These are phyloP conservation scores for Dissostichus mawsoni DNA, from an alignment of 2,113 vertebrate genomes.

Conservation along the genomic window DNA sequence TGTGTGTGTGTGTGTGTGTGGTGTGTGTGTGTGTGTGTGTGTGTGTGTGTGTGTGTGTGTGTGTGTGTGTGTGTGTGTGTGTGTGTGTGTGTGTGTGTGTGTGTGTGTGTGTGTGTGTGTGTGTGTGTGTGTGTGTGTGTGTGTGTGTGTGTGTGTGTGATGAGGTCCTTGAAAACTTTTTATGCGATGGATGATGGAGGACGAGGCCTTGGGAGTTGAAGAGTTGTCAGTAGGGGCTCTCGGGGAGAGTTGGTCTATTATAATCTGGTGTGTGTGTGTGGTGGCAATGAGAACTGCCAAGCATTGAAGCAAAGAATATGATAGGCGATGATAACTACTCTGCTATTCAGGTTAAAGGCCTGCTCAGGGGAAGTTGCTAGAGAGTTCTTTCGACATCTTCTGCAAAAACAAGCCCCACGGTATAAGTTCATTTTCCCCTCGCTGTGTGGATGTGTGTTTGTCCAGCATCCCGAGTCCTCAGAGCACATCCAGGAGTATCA, in stretches of 20 bases:
- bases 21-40: conserved; percentile 48
- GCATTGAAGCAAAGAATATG: not conserved
- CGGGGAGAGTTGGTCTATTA: conserved; percentile 39
- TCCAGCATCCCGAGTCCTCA: conserved; percentile 80
- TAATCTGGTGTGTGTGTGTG: conserved; percentile 7
- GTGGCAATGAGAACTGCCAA: not conserved
- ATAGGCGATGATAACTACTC: conserved; percentile 14
- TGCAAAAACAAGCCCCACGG: not conserved
- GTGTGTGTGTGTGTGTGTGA: conserved; percentile 34
- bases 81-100: conserved; percentile 36
- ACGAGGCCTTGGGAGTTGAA: conserved; percentile 59
- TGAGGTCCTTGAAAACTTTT: conserved; percentile 74
- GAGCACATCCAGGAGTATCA: conserved; percentile 97
- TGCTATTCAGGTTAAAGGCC: not conserved
- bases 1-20: conserved; percentile 21
- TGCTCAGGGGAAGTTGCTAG: not conserved
- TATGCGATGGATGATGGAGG: conserved; percentile 67
- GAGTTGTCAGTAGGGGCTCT: conserved; percentile 37
- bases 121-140: conserved; percentile 28
- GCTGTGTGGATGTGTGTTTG: conserved; percentile 4
- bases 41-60: conserved; percentile 43
- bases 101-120: conserved; percentile 41
- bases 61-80: conserved; percentile 19
- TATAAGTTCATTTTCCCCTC: not conserved
- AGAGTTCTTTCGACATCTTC: not conserved